Evolutionary conservation across 2,797 vertebrate species (phyloP).

Genomic region (Thripadectes ignobilis): DNA sequence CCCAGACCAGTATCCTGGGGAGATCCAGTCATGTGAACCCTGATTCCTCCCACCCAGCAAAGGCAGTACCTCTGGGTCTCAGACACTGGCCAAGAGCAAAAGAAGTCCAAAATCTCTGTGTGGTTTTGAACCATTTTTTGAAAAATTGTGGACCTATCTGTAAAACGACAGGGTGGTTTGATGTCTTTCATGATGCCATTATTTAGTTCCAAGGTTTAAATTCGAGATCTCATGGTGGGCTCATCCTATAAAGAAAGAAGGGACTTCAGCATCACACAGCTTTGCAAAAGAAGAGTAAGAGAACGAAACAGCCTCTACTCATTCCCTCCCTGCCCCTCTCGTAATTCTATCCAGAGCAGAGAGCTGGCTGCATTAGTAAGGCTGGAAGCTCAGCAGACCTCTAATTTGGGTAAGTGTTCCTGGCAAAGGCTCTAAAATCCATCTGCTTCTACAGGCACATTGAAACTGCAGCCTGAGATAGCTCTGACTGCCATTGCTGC

Average conservation of each 20-base stretch:
- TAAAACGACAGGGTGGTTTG: not conserved
- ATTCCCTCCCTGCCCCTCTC: not conserved
- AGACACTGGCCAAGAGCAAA: not conserved
- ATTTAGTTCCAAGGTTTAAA: not conserved
- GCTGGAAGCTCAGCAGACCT: not conserved
- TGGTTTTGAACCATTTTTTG: not conserved
- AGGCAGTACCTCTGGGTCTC: not conserved
- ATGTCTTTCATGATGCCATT: not conserved
- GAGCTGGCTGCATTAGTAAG: not conserved
- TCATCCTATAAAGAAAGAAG: rapidly evolving
- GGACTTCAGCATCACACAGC: not conserved
- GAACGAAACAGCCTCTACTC: not conserved
- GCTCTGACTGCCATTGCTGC: not conserved
- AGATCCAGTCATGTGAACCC: rapidly evolving
- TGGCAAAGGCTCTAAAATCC: not conserved
- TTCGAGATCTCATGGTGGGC: not conserved
- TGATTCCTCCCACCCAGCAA: rapidly evolving
- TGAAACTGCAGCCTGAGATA: not conserved
- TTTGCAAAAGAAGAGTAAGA: not conserved
- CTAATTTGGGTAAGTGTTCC: not conserved
- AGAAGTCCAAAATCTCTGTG: not conserved
- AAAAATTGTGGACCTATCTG: rapidly evolving
- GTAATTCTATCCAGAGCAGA: not conserved
- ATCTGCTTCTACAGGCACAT: not conserved
- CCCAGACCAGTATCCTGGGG: not conserved